phyloP scores from a whole-genome alignment of 2,888 invertebrate genomes.

The Smittia aterrima region DNA sequence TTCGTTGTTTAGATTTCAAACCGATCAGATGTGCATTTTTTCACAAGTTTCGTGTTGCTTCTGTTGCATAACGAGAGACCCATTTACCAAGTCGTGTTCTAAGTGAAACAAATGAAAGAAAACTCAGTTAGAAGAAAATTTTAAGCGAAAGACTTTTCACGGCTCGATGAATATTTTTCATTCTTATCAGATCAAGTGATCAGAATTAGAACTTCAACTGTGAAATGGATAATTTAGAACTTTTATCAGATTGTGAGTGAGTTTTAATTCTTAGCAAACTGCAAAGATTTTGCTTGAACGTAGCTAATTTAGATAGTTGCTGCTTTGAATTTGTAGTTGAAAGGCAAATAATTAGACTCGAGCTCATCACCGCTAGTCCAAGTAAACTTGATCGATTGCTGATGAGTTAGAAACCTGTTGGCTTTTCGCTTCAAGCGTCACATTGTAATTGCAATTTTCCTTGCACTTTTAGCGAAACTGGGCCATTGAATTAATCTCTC shows the following conservation, averaged over 20 bases:
- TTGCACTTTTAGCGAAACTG: not conserved
- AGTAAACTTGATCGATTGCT: too few species aligned
- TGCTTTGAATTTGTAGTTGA: too few species aligned
- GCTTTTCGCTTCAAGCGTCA: not conserved
- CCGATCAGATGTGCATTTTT: not conserved
- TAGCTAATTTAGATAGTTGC: too few species aligned
- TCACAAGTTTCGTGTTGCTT: not conserved
- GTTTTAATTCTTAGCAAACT: too few species aligned
- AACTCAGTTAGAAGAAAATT: constrained; percentile 33
- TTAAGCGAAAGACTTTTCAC: constrained; percentile 28
- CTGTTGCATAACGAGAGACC: constrained; percentile 25
- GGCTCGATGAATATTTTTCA: constrained; percentile 24
- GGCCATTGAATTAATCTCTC: not conserved
- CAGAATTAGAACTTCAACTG: not conserved
- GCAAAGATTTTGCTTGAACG: too few species aligned
- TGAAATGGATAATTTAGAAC: constrained; percentile 16
- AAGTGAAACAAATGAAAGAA: constrained; percentile 10
- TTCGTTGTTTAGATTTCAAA: not conserved
- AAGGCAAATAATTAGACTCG: too few species aligned
- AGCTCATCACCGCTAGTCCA: too few species aligned
- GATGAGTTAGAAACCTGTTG: not conserved
- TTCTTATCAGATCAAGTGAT: not conserved
- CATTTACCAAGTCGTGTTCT: constrained; percentile 26
- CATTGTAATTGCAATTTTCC: not conserved
- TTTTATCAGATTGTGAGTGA: too few species aligned